phyloP scores from a whole-genome alignment of 2,888 invertebrate genomes.

The Venusia cambrica region DNA sequence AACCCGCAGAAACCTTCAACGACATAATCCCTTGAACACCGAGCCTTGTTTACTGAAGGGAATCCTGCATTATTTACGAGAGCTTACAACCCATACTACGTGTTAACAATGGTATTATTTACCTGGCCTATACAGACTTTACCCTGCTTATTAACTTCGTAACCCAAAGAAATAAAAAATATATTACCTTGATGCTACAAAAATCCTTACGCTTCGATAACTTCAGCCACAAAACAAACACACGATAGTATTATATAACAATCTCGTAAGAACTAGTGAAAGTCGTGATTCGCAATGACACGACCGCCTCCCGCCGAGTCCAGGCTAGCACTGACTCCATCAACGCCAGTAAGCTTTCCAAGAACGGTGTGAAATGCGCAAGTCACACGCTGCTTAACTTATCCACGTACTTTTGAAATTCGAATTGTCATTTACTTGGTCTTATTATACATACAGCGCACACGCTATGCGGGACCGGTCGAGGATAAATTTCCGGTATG shows the following conservation, averaged over 20 bases:
- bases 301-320: slow-evolving; percentile 43
- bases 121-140: slow-evolving; percentile 5
- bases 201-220: slow-evolving; percentile 26
- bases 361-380: slow-evolving; percentile 74
- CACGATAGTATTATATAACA: slow-evolving; percentile 67
- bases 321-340: slow-evolving; percentile 59
- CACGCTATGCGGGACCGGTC: slow-evolving; percentile 38
- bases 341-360: slow-evolving; percentile 50
- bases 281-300: slow-evolving; percentile 36
- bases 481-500: slow-evolving; percentile 45
- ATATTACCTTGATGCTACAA: slow-evolving; percentile 26
- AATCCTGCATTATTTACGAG: slow-evolving; percentile 30
- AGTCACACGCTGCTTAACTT: slow-evolving; percentile 71
- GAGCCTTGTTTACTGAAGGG: slow-evolving; percentile 30
- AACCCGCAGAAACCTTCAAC: slow-evolving; percentile 29
- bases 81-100: slow-evolving; percentile 22
- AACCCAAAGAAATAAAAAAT: slow-evolving; percentile 6
- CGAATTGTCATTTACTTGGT: slow-evolving; percentile 62
- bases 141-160: not conserved
- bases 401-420: slow-evolving; percentile 68
- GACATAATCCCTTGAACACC: slow-evolving; percentile 29
- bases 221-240: slow-evolving; percentile 63
- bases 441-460: slow-evolving; percentile 58
- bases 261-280: slow-evolving; percentile 58
- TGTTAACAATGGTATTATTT: slow-evolving; percentile 19